phyloP scores from a whole-genome alignment of 1,140 invertebrate genomes.

The Drosophila nasuta region DNA sequence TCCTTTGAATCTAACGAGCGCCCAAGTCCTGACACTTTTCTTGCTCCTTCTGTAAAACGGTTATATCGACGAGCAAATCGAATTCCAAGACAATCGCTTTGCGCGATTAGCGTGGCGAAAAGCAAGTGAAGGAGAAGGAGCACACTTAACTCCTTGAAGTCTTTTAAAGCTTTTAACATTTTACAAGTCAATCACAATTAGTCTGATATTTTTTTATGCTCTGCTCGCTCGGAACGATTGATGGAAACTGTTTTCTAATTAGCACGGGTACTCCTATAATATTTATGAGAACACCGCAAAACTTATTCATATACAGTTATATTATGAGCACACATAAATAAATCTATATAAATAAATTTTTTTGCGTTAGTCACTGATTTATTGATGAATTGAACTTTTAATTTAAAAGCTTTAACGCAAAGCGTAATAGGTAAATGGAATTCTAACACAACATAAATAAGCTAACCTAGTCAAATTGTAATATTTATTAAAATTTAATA shows the following conservation, averaged over 20 bases:
- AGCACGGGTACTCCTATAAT: constrained; percentile 24
- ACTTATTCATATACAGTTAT: constrained; percentile 48
- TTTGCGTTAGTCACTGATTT: too few species aligned
- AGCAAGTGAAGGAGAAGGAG: constrained; percentile 16
- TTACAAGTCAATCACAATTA: constrained; percentile 26
- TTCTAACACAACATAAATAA: too few species aligned
- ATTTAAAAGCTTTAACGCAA: too few species aligned
- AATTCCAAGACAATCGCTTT: constrained; percentile 43
- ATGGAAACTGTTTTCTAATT: constrained; percentile 34
- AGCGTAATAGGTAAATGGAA: too few species aligned
- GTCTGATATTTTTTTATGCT: constrained; percentile 18
- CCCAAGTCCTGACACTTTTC: constrained; percentile 58
- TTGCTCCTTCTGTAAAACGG: constrained; percentile 85
- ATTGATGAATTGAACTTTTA: too few species aligned
- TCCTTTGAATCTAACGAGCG: constrained; percentile 85
- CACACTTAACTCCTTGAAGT: constrained; percentile 38
- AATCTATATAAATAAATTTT: neutral
- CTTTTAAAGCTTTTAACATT: constrained; percentile 36
- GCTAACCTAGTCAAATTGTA: too few species aligned
- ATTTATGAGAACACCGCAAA: constrained; percentile 50
- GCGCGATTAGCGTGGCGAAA: constrained; percentile 39
- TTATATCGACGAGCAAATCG: constrained; percentile 53
- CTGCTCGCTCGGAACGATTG: constrained; percentile 45
- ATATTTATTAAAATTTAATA: too few species aligned
- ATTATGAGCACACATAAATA: constrained; percentile 27